Percentiles rank a stretch among this genome's conserved stretches.
These are phyloP conservation scores for Sinodicranocentrus sp. DNA, from an alignment of 2,888 invertebrate species.

Conservation along the genomic window DNA sequence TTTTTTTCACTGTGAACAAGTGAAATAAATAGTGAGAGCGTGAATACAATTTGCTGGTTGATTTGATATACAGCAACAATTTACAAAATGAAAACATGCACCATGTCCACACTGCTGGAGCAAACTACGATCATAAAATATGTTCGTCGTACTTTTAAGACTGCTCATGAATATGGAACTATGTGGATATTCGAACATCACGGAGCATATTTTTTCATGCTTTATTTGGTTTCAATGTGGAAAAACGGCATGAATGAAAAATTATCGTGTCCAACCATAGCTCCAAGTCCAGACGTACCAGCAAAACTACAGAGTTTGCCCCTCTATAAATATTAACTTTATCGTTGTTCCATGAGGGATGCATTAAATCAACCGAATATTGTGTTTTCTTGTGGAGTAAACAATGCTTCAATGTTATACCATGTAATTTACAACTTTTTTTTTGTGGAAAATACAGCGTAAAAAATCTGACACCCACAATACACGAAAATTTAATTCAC, in stretches of 20 bases:
- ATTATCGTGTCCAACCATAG: conserved; percentile 48
- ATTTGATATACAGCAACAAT: conserved; percentile 44
- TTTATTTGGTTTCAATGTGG: conserved; percentile 49
- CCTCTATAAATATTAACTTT: conserved; percentile 57
- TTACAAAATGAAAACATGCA: conserved; percentile 10
- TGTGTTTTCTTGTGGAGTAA: not conserved
- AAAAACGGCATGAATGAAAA: conserved; percentile 49
- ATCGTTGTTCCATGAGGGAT: conserved; percentile 35
- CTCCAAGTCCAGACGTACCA: not conserved
- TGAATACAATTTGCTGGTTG: conserved; percentile 56
- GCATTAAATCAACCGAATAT: conserved; percentile 42
- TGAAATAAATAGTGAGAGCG: conserved; percentile 22
- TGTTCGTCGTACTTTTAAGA: not conserved
- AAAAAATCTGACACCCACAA: conserved; percentile 41
- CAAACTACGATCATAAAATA: not conserved
- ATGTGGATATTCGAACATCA: not conserved
- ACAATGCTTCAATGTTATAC: not conserved
- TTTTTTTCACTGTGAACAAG: conserved; percentile 4
- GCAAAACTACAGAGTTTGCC: not conserved
- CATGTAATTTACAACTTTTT: conserved; percentile 56
- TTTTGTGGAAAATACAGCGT: not conserved
- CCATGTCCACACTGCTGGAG: conserved; percentile 1
- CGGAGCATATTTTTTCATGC: conserved; percentile 27
- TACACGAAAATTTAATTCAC: conserved; percentile 44
- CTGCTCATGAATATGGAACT: conserved; percentile 47